Percentiles rank a stretch among this genome's conserved stretches.
Conservation (phyloP, 1,140 invertebrate genomes). For the Caerostris extrusa region DNA sequence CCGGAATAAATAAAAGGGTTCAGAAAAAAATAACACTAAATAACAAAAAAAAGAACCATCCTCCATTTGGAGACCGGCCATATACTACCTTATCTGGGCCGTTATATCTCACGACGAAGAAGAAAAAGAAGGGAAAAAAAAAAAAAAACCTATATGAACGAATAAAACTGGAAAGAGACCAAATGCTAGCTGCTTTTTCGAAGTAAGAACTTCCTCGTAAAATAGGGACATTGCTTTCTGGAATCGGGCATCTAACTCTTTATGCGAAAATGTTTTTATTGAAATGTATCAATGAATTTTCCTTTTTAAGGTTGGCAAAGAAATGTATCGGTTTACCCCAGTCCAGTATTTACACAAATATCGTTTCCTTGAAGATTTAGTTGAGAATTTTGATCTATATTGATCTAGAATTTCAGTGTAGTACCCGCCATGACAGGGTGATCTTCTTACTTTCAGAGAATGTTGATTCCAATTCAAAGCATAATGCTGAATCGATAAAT, state of each 20-base stretch:
- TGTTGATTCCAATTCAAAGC: too few species aligned
- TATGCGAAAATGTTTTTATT: slow-evolving; percentile 57
- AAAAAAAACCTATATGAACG: background rate
- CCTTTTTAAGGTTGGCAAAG: background rate
- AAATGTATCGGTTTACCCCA: background rate
- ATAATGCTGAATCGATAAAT: too few species aligned
- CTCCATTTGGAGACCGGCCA: too few species aligned
- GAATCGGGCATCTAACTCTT: background rate
- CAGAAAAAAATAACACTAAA: too few species aligned
- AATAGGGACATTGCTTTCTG: background rate
- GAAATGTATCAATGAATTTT: slow-evolving; percentile 52
- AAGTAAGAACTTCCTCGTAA: background rate
- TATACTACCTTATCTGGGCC: too few species aligned
- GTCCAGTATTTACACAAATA: background rate
- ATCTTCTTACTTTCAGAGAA: too few species aligned
- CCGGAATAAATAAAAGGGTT: too few species aligned
- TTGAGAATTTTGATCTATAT: background rate
- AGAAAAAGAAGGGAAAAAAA: background rate
- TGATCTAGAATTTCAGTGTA: background rate
- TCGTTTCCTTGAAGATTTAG: background rate
- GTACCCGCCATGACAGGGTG: too few species aligned
- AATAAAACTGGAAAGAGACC: background rate
- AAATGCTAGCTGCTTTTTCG: background rate
- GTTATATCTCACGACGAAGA: too few species aligned
- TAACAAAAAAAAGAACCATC: too few species aligned